A percentile compares a stretch with the other conserved stretches of the same genome.
These are phyloP conservation scores for Clepsis dumicolana DNA, from an alignment of 2,888 invertebrate genomes.

Conservation along the genomic window DNA sequence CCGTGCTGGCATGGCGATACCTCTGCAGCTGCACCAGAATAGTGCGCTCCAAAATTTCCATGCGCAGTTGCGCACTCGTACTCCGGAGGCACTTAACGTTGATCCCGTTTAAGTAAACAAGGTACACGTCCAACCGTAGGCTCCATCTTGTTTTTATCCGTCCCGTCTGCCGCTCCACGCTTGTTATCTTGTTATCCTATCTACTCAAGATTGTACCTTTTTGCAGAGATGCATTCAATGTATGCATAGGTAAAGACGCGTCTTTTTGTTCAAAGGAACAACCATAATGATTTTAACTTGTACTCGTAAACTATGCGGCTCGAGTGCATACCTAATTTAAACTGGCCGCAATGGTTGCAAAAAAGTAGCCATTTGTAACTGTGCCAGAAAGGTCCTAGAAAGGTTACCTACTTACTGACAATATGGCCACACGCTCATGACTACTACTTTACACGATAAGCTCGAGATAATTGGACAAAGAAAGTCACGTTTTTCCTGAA, in stretches of 20 bases:
- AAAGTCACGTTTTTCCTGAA: conserved; percentile 73
- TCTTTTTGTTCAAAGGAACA: too few species aligned
- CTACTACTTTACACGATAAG: conserved; percentile 51
- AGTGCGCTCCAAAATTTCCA: conserved; percentile 25
- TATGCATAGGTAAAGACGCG: conserved; percentile 56
- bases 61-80: conserved; percentile 28
- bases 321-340: conserved; percentile 33
- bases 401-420: conserved; percentile 40
- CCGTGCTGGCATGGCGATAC: not conserved
- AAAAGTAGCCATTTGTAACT: conserved; percentile 35
- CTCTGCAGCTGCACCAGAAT: conserved; percentile 2
- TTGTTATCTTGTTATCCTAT: conserved; percentile 86
- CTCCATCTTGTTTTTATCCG: conserved; percentile 81
- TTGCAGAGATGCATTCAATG: conserved; percentile 62
- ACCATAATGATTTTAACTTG: conserved; percentile 47
- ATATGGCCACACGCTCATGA: conserved; percentile 44
- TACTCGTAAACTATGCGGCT: conserved; percentile 41
- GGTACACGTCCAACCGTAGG: conserved; percentile 77
- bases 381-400: conserved; percentile 23
- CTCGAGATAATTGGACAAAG: conserved; percentile 65
- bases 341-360: conserved; percentile 22
- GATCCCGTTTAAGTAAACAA: conserved; percentile 84
- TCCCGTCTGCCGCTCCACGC: conserved; percentile 78
- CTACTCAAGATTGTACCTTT: conserved; percentile 81
- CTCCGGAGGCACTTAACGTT: conserved; percentile 64